Conservation (phyloP, 1,140 invertebrate genomes). For the Conopomorpha cramerella region DNA sequence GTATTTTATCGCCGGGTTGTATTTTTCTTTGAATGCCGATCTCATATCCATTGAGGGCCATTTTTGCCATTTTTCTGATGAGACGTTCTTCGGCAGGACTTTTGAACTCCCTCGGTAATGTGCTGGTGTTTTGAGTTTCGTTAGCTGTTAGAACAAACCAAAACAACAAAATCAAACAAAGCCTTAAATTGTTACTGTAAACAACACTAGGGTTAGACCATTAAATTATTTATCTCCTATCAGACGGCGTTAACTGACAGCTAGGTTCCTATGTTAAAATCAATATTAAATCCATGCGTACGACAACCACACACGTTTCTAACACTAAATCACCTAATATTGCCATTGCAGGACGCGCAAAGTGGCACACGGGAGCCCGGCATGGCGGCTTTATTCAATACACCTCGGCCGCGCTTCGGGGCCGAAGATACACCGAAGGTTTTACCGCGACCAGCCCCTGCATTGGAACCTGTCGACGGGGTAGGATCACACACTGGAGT, state of each 20-base stretch:
- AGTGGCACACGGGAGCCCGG: slow-evolving; percentile 83
- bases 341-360: slow-evolving; percentile 85
- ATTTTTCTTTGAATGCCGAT: slow-evolving; percentile 59
- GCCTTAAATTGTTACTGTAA: slow-evolving; percentile 9
- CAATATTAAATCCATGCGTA: no score
- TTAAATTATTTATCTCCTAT: no score
- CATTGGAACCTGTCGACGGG: slow-evolving; percentile 61
- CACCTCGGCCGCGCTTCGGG: slow-evolving; percentile 83
- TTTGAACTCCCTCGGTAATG: slow-evolving; percentile 56
- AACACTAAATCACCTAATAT: slow-evolving; percentile 90
- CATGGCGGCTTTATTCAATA: slow-evolving; percentile 77
- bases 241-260: no score
- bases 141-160: slow-evolving; percentile 52
- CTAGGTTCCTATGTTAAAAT: no score
- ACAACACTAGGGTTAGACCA: slow-evolving; percentile 3
- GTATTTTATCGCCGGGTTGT: slow-evolving; percentile 53
- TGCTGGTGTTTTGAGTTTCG: slow-evolving; percentile 28
- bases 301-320: no score
- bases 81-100: slow-evolving; percentile 64
- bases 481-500: slow-evolving; percentile 62
- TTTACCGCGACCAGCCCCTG: slow-evolving; percentile 64
- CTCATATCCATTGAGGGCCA: slow-evolving; percentile 58
- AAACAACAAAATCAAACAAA: slow-evolving; percentile 33
- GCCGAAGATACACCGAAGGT: slow-evolving; percentile 77
- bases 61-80: slow-evolving; percentile 58